Base-by-base conservation (phyloP, 1,140 invertebrate genomes). In the Bicyclus anynana region DNA sequence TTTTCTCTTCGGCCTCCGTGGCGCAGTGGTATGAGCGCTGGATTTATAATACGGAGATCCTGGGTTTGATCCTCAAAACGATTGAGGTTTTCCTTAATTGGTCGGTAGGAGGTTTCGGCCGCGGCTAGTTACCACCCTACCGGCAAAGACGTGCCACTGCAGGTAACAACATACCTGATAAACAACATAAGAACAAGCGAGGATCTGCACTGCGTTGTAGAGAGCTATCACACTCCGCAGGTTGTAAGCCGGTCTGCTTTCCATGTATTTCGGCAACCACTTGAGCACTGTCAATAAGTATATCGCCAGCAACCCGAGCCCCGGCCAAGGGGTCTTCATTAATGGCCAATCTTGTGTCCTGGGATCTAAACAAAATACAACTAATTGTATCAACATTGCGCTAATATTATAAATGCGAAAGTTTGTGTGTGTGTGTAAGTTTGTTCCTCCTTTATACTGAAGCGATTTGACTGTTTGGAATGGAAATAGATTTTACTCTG, bases 151-250 rank as follows among this genome's bases (percentile, higher is more conserved):
- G 23, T 23, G 23, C 23, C 23, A 7, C 23, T 23, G 23, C 23
- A 23, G 7, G 7, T 4, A 23, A 2, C 2, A 4, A 42, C 77
- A 90, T 89, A 94, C 93, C 81, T 90, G 85, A 70, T 92, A 92
- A 21, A 93, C 86, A 29, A 95, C 75, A 69, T 90, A 93, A 1
- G 65, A 53, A 67, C 92, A 94, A 46, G 92, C 85, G 38, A 93
- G 23, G 26, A 96, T 94, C 84, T 96, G 93, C 18, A 92, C 67
- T 12, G 92, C 77, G 76, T 97, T 96, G 77, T 97, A 97, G 17
- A 92, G 58, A 51, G 95, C 92, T 70, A 97, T 91, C 35, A 94
- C 65, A 55, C 81, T 89, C n/a, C 94, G 90, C 0, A 97, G 83
- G 55, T 95, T 89, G 66, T 93, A 94, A 0, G 96, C 92, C 65